These are phyloP conservation scores for Venturia canescens DNA, from an alignment of 1,140 invertebrate species.

Conservation along the genomic window DNA sequence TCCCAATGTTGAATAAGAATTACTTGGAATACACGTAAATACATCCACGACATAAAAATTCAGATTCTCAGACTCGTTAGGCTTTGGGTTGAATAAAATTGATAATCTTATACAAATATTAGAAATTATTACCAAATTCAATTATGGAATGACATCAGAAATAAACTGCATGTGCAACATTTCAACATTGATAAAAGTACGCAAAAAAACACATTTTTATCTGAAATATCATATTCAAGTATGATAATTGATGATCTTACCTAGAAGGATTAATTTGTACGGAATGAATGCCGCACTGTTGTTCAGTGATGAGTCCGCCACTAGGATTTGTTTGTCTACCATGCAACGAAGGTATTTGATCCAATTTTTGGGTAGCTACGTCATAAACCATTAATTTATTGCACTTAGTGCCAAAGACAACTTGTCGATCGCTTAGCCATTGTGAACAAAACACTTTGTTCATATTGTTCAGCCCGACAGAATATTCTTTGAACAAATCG, in stretches of 20 bases:
- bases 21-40: no score
- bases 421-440: constrained; percentile 96
- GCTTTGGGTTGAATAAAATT: no score
- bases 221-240: no score
- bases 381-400: constrained; percentile 87
- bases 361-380: constrained; percentile 78
- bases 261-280: constrained; percentile 95
- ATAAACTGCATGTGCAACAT: no score
- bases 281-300: constrained; percentile 94
- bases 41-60: no score
- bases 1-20: neutral
- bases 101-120: no score
- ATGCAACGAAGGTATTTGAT: constrained; percentile 90
- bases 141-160: no score
- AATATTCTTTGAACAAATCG: constrained; percentile 91
- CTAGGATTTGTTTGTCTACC: constrained; percentile 75
- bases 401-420: constrained; percentile 97
- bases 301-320: constrained; percentile 71
- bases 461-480: constrained; percentile 89
- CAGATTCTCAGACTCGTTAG: no score
- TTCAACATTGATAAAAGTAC: no score
- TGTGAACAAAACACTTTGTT: constrained; percentile 98
- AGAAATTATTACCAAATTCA: no score
- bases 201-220: no score
- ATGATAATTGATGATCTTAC: constrained; percentile 57